A percentile compares a stretch with the other conserved stretches of the same genome.
Evolutionary conservation across 2,797 vertebrate species (phyloP).

Genomic region (Morelia viridis): DNA sequence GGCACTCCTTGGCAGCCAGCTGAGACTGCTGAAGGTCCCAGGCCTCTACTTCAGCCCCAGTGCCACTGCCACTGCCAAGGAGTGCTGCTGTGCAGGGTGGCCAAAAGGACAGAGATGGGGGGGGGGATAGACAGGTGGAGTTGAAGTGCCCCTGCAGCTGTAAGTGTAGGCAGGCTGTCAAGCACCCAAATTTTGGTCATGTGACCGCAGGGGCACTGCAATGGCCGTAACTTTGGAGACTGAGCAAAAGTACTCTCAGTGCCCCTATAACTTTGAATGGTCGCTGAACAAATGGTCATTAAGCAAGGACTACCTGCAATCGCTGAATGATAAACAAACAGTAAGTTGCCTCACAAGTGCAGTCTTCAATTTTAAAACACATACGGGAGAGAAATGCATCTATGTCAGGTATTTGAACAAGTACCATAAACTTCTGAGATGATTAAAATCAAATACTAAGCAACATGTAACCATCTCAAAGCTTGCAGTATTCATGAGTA

Average conservation of each 20-base stretch:
- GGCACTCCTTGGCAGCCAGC: too few species aligned
- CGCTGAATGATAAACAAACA: not conserved
- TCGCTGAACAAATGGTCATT: not conserved
- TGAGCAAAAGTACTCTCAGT: not conserved
- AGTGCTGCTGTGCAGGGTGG: not conserved
- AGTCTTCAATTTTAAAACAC: not conserved
- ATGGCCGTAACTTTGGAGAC: not conserved
- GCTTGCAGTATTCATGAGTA: not conserved
- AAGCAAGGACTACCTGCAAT: not conserved
- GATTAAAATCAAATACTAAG: not conserved
- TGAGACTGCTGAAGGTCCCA: too few species aligned
- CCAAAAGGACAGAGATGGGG: not conserved
- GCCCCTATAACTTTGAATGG: not conserved
- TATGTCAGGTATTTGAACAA: not conserved
- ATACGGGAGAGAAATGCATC: not conserved
- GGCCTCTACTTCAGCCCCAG: too few species aligned
- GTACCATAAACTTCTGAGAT: not conserved
- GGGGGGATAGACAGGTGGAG: not conserved
- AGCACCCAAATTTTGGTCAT: not conserved
- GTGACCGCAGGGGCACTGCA: not conserved
- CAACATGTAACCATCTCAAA: not conserved
- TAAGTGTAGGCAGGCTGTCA: not conserved
- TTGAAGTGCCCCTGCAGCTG: not conserved
- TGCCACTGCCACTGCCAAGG: not conserved
- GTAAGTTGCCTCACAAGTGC: not conserved